Base-by-base conservation (phyloP, 2,797 vertebrate genomes). In the Prunella strophiata region DNA sequence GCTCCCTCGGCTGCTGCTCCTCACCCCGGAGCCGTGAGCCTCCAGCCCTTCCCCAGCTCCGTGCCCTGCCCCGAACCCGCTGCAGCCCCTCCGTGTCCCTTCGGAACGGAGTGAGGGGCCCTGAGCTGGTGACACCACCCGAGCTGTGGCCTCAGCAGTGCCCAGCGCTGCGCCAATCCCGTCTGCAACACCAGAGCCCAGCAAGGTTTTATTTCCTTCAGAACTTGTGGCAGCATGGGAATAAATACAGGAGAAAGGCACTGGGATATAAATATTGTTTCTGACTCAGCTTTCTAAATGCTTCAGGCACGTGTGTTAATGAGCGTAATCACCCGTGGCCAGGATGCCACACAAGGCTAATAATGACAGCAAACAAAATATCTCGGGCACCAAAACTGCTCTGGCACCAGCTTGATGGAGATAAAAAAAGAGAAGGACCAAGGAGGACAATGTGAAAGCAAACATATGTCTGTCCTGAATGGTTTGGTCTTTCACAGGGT, bases 381-480 rank as follows among this genome's bases (percentile, higher is more conserved):
- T 32, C 62, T 40, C 10, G 2, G 38, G 11, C 50, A 73, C 23
- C n/a, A 34, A 52, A 48, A 59, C 14, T 20, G n/a, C 36, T n/a
- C 87, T 51, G 50, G 65, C 57, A 26, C 16, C 32, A 50, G 30
- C 30, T 7, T 18, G 19, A n/a, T 10, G 7, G 54, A 42, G 20
- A 59, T 8, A 11, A 52, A 38, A 66, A 62, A 61, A 8, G 19
- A 51, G 36, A 6, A 40, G 29, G 15, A n/a, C 34, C 21, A 22
- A 43, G 52, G 16, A 62, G 12, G 15, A 40, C 5, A 13, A 11
- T 20, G 4, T 17, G n/a, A 50, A 55, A 75, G 29, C 32, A 67
- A 61, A 68, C 5, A 0, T 9, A 3, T 4, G 4, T 5, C 45
- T 2, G 0, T 42, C 17, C 30, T 15, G 16, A 43, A 27, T 15